Evolutionary conservation across 2,888 invertebrate species (phyloP), one percentile per base, ranked within the genome.

Genomic region (Nematopogon swammerdamellus): DNA sequence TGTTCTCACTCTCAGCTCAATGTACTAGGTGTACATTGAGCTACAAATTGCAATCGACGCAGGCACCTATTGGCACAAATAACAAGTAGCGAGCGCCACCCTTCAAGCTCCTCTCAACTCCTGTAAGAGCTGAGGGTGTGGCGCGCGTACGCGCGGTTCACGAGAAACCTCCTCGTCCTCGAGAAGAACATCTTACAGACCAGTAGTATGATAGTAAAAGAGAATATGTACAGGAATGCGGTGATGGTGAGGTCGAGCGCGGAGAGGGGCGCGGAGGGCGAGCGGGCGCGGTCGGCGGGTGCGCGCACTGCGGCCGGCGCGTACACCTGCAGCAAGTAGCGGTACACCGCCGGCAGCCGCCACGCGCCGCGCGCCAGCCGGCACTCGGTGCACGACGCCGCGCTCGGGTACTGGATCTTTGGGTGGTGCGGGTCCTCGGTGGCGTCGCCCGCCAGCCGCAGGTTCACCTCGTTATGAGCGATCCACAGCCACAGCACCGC

Each of bases 391-490:
- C 97, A 97, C 51, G 83, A 76, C 3, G 68, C 60, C 2, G 67
- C 61, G 61, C 57, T 86, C 57, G 99, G 99, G 67, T 93, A 99
- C 67, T 94, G 92, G 51, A 89, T 77, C 71, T 99, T 99, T 0
- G 92, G 95, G 69, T 88, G 87, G 49, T 82, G 68, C 0, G 97
- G 95, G 75, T 99, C 98, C 70, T 97, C 97, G 1, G 95, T 92
- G 3, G 72, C 55, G 67, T 96, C 95, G 1, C 93, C 92, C 18
- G 91, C 83, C 19, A 99, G 76, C 56, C 97, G 84, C 55, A 87
- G 76, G 68, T 99, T 99, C 0, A 95, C 97, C 69, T 88, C 87
- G 67, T 98, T 98, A 65, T 98, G 97, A 0, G 93, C 91, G 59
- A 83, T 82, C 97, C 97, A 98, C 19, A 98, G 72, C 96, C 97